Base-by-base conservation (phyloP, 2,113 vertebrate genomes). In the Bufo bufo region DNA sequence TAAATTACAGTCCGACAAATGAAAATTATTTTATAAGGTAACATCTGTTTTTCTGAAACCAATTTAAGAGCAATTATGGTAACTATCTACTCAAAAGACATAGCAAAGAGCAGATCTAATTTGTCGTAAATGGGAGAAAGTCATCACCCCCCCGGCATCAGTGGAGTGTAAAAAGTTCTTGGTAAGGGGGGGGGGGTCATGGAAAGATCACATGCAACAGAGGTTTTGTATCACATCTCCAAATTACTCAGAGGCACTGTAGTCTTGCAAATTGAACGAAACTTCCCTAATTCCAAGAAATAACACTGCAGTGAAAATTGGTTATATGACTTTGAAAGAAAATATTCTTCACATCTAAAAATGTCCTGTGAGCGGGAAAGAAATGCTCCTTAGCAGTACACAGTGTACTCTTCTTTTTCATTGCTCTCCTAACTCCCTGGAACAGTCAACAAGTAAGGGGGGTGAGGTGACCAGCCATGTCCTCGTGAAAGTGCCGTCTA, bases 41-140 rank as follows among this genome's bases (percentile, higher is more conserved):
- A 87, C 86, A 87, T 82, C 86, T 87, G 86, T 82, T 82, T 82
- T 87, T 87, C 79, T 87, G 86, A 87, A 87, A 87, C 79, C 79
- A 87, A 87, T 87, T 87, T 82, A 87, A 87, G 86, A 50, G 79
- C 86, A 87, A 87, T 87, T 87, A 87, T 82, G 69, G 80, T 87
- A 87, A 87, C 86, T 87, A 87, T 87, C 86, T 87, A 71, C 66
- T 87, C 86, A 87, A 82, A 87, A 87, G 86, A 87, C 79, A 87
- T 87, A 63, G 79, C 86, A 87, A 82, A 87, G 86, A 82, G 66
- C 86, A 75, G 78, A 87, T 82, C 66, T 87, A 87, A 82, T 87
- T 82, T 82, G 79, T 82, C 63, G 54, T 82, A 87, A 82, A 82
- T 82, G 82, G 78, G 56, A 82, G 78, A 82, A 87, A 69, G 77